Conservation (phyloP, 2,797 vertebrate species). For the Novumbra hubbsi region DNA sequence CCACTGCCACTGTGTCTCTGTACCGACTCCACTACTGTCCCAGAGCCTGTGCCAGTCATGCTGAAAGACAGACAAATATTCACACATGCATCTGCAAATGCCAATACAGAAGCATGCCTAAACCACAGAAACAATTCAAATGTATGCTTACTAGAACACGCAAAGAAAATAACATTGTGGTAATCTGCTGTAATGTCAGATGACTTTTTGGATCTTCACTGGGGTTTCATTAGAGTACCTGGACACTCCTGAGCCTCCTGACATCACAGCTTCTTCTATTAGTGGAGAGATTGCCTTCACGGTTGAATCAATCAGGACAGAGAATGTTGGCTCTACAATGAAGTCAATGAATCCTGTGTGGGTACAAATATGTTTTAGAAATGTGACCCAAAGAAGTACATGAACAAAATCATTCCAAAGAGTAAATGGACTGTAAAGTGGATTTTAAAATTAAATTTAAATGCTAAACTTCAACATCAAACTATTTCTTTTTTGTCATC, state of each 20-base stretch:
- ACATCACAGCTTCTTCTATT: conserved; percentile 88
- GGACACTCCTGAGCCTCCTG: conserved; percentile 68
- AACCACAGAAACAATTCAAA: neutral
- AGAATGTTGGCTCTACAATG: conserved; percentile 97
- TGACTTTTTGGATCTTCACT: conserved; percentile 14
- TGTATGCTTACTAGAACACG: neutral
- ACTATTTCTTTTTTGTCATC: neutral
- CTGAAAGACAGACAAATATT: conserved; percentile 41
- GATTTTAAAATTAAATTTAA: neutral
- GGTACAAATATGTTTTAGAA: neutral
- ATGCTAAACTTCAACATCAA: neutral
- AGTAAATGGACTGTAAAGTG: neutral
- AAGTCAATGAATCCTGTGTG: conserved; percentile 94
- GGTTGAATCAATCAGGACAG: conserved; percentile 90
- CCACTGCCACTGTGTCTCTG: conserved; percentile 76
- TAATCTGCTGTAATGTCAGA: neutral
- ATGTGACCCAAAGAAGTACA: neutral
- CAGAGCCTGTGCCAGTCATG: conserved; percentile 69
- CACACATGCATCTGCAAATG: neutral
- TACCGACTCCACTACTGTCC: conserved; percentile 74
- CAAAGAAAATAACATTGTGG: neutral
- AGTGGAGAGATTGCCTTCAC: conserved; percentile 97
- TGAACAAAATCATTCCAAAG: neutral
- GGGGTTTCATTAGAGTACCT: conserved; percentile 64
- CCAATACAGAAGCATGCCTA: neutral